A percentile compares a stretch with the other conserved stretches of the same genome.
These are phyloP conservation scores for Centrocercus urophasianus DNA, from an alignment of 2,113 vertebrate species.

Conservation along the genomic window DNA sequence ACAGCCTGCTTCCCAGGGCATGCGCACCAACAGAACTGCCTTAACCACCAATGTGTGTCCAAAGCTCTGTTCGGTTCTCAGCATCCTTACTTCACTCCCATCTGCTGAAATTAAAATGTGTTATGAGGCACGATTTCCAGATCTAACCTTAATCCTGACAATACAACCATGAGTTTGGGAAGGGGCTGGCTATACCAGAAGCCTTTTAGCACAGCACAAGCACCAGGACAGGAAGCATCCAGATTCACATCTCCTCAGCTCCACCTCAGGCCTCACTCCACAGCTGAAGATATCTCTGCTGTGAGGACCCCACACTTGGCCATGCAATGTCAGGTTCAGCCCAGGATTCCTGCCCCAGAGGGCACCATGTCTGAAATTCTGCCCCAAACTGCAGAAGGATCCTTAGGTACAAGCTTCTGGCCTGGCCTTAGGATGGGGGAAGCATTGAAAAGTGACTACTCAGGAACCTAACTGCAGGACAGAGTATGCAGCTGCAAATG, in stretches of 20 bases:
- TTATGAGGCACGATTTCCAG: not conserved
- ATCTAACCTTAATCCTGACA: not conserved
- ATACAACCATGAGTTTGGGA: not conserved
- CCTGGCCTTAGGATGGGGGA: not conserved
- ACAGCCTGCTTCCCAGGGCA: not conserved
- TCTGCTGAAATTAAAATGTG: accelerated
- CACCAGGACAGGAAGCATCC: not conserved
- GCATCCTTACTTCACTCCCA: not conserved
- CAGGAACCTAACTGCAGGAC: not conserved
- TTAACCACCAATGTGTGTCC: accelerated
- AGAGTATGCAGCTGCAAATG: not conserved
- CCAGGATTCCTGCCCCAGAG: not conserved
- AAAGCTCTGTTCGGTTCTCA: accelerated
- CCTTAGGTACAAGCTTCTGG: not conserved
- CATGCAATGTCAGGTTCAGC: not conserved
- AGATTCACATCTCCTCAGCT: not conserved
- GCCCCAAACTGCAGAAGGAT: not conserved
- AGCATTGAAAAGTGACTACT: not conserved
- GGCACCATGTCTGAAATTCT: not conserved
- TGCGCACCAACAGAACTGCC: accelerated
- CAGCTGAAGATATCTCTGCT: not conserved
- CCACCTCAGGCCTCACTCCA: not conserved
- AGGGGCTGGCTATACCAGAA: not conserved
- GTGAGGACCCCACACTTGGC: not conserved
- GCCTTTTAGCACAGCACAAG: not conserved